Percentiles rank a stretch among this genome's conserved stretches.
Evolutionary conservation across 30 jellyfish, hydroid and myxozoan species (phyloP).

Genomic region (Pelagia noctiluca): DNA sequence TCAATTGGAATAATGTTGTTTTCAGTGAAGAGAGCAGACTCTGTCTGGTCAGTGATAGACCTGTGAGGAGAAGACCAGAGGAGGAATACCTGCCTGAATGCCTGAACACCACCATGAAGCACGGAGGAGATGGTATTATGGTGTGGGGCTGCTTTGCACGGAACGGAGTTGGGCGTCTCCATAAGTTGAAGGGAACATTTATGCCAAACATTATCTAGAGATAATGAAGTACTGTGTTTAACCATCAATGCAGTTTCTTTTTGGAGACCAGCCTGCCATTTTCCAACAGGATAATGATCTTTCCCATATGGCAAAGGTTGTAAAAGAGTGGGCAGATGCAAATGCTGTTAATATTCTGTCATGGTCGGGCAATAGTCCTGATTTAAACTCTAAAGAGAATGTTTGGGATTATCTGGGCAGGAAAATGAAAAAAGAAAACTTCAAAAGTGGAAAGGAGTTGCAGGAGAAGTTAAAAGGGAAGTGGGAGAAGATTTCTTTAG

Average conservation of each 20-base stretch:
- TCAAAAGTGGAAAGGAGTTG: background rate
- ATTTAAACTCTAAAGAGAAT: background rate
- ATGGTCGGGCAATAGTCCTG: too few relatives aligned
- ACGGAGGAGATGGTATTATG: conserved; percentile 68
- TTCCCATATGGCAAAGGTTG: conserved; percentile 61
- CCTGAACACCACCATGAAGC: conserved; percentile 46
- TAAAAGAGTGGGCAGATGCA: too few relatives aligned
- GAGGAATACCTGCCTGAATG: conserved; percentile 50
- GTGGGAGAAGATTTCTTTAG: background rate
- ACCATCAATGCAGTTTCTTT: conserved; percentile 17
- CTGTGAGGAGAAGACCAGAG: conserved; percentile 56
- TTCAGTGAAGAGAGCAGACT: conserved; percentile 60
- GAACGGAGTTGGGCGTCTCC: conserved; percentile 30
- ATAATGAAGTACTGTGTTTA: conserved; percentile 28
- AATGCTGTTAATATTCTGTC: too few relatives aligned
- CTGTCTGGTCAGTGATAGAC: conserved; percentile 50
- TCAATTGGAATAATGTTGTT: conserved; percentile 46
- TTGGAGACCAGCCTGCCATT: conserved; percentile 1
- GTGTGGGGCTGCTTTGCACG: conserved; percentile 26
- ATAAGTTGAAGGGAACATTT: conserved; percentile 5
- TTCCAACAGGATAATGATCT: conserved; percentile 71
- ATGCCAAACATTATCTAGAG: conserved; percentile 30
- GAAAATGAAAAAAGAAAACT: too few relatives aligned
- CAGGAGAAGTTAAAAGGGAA: background rate
- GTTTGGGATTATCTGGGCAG: conserved; percentile 4